Evolutionary conservation across 1,140 invertebrate species (phyloP), one percentile per base, ranked within the genome.

Genomic region (Listronotus oregonensis): DNA sequence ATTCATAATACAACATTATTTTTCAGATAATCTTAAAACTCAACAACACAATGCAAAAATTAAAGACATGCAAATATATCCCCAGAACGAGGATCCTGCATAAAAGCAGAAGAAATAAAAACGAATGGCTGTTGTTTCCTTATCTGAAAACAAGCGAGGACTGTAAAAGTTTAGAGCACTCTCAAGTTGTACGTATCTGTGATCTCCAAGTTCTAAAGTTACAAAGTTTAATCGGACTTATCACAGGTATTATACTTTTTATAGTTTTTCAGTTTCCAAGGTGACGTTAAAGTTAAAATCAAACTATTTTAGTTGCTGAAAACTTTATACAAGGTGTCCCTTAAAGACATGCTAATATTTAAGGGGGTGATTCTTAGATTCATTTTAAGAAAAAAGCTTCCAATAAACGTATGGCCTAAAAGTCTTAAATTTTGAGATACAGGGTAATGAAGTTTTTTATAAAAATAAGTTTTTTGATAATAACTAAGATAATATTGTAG

Each of bases 71-170:
- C 44, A 47, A 14, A 21, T 10, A 47, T 47, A 21, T 18, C 34
- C 34, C 11, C 34, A 37, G 8, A 2, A 37, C 34, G 11, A 37
- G 8, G 8, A 37, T 37, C 44, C 9, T 47, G 21, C 14, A 47
- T 47, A 47, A 47, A 47, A 21, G 21, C n/a, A n/a, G 15, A 7
- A 14, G 44, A 47, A 21, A 17, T 18, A 18, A 47, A 47, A 47
- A 47, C 15, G 9, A 18, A 18, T 47, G 49, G 21, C 49, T 51
- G 15, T 51, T 51, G 49, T 51, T 51, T 51, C 31, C 49, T 51
- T 51, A 51, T 51, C 49, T 51, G 15, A 14, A 51, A 37, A 37
- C 34, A 21, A 32, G 31, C 31, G 6, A 32, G 14, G 49, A 15
- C 8, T 27, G 15, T 32, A 14, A 14, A 51, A 51, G 12, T n/a